Conservation (phyloP, 37 sponge, comb jelly and placozoan genomes). For the Aplysina aerophoba region DNA sequence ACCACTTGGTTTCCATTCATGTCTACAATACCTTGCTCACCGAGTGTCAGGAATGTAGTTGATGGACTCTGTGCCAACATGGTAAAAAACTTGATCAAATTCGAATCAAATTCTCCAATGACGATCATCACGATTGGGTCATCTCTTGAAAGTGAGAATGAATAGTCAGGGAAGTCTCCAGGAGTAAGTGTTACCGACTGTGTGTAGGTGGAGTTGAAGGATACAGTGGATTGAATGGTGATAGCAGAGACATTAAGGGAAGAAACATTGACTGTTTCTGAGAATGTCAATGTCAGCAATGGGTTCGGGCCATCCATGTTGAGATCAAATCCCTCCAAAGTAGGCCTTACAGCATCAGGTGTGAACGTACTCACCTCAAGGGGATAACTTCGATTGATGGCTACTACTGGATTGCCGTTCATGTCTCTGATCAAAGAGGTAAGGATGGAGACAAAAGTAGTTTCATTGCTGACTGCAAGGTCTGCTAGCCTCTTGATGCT, state of each 20-base stretch:
- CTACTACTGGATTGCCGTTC: slow-evolving; percentile 65
- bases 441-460: slow-evolving; percentile 64
- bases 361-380: slow-evolving; percentile 56
- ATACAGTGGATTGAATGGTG: slow-evolving; percentile 55
- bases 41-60: slow-evolving; percentile 63
- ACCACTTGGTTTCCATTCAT: slow-evolving; percentile 74
- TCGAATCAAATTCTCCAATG: slow-evolving; percentile 80
- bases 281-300: slow-evolving; percentile 65
- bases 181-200: slow-evolving; percentile 57
- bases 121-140: slow-evolving; percentile 46
- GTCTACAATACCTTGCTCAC: slow-evolving; percentile 51
- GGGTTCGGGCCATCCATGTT: slow-evolving; percentile 56
- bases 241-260: slow-evolving; percentile 73
- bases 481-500: slow-evolving; percentile 75
- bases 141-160: slow-evolving; percentile 60
- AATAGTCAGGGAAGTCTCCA: slow-evolving; percentile 47
- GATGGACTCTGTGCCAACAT: slow-evolving; percentile 42
- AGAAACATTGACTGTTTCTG: slow-evolving; percentile 78
- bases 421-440: slow-evolving; percentile 66
- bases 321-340: slow-evolving; percentile 57
- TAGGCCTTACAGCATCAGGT: slow-evolving; percentile 54
- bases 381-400: slow-evolving; percentile 42
- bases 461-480: slow-evolving; percentile 51
- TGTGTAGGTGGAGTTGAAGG: slow-evolving; percentile 13
- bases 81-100: slow-evolving; percentile 75